A percentile compares a stretch with the other conserved stretches of the same genome.
phyloP scores from a whole-genome alignment of 2,888 invertebrate species.

The Tetragonula carbonaria region DNA sequence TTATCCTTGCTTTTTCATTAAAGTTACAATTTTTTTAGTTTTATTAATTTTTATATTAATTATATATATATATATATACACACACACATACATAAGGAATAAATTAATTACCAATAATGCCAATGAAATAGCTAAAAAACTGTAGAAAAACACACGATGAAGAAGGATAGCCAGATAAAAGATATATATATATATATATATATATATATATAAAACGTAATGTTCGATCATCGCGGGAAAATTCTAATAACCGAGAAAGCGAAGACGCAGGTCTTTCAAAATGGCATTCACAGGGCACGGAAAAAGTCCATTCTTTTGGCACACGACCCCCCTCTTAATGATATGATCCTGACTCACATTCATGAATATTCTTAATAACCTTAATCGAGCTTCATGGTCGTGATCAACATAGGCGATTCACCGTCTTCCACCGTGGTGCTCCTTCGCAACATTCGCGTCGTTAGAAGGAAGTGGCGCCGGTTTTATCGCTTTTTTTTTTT shows the following conservation, averaged over 20 bases:
- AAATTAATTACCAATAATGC: too few relatives aligned
- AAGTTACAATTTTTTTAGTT: too few relatives aligned
- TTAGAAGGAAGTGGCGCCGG: constrained; percentile 7
- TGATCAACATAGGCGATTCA: constrained; percentile 52
- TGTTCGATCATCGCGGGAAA: too few relatives aligned
- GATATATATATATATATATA: too few relatives aligned
- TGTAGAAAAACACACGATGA: too few relatives aligned
- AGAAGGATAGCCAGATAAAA: too few relatives aligned
- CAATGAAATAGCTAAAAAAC: too few relatives aligned
- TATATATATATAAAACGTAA: too few relatives aligned
- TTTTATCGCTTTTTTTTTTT: constrained; percentile 16
- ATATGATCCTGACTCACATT: constrained; percentile 65
- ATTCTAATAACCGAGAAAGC: neutral
- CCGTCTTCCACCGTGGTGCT: constrained; percentile 23
- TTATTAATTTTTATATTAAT: too few relatives aligned
- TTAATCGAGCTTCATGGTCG: constrained; percentile 70
- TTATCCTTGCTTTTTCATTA: too few relatives aligned
- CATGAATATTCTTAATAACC: constrained; percentile 73
- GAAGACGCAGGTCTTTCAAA: neutral
- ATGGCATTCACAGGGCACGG: constrained; percentile 11
- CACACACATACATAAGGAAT: too few relatives aligned
- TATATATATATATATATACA: too few relatives aligned
- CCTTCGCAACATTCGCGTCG: neutral
- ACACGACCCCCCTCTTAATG: constrained; percentile 36
- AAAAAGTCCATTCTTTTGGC: constrained; percentile 63